Evolutionary conservation across 2,888 invertebrate species (phyloP), one percentile per base, ranked within the genome.

Genomic region (Drepana falcataria): DNA sequence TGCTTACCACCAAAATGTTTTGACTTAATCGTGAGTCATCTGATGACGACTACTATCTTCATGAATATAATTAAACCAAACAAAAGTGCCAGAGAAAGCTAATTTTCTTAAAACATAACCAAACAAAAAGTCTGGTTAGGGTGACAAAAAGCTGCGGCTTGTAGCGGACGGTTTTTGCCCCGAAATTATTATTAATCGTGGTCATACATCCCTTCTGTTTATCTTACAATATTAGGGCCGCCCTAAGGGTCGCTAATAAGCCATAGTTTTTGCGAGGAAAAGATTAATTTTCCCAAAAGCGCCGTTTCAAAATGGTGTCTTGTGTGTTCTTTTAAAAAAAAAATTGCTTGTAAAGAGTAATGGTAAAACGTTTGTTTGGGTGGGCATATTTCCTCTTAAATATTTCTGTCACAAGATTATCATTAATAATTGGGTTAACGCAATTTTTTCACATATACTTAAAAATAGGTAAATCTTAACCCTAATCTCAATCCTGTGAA

Each of bases 151-250:
- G 66, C 64, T 55, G 56, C 51, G 74, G 52, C 59, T 55, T 44
- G n/a, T 58, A 44, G 57, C 53, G 51, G 33, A 48, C 48, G n/a
- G 67, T 87, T 90, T 89, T 89, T 86, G 86, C 72, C 55, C 77
- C 64, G 69, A 87, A 88, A 87, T 88, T 85, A 89, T 88, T 85
- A 90, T 87, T 84, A 90, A 89, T 89, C 71, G 82, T 64, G 65
- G 74, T 75, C 85, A 87, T 86, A 87, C 79, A 86, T 87, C 78
- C 68, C 73, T 73, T 69, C 75, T 83, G 86, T 84, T 89, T 90
- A 87, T 88, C 88, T 86, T 67, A 68, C 75, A 78, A 74, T 70
- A 73, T 76, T 70, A 76, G 75, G 77, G 71, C 73, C 68, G 71
- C 66, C 81, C 75, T 65, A 60, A 57, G 73, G 83, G 81, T 72